These are phyloP conservation scores for Eublepharis macularius DNA, from an alignment of 2,113 vertebrate species.

Conservation along the genomic window DNA sequence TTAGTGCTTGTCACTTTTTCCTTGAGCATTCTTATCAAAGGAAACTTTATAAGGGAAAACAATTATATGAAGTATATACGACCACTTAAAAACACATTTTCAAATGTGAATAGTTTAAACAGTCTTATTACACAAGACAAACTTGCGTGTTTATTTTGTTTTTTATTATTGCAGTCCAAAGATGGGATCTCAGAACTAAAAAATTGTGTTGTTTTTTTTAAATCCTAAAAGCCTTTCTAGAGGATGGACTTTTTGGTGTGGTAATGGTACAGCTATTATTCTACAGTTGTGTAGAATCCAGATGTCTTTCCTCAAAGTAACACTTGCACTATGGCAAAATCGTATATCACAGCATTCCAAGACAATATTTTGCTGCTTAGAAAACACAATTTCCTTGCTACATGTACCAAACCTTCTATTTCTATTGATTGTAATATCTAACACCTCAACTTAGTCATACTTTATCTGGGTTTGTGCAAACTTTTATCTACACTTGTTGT, in stretches of 20 bases:
- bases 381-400: background rate
- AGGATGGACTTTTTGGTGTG: background rate
- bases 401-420: background rate
- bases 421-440: too few species aligned
- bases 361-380: background rate
- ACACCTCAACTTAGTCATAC: too few species aligned
- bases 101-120: background rate
- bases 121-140: background rate
- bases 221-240: background rate
- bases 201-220: too few species aligned
- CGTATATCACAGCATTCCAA: background rate
- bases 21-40: background rate
- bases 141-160: too few species aligned
- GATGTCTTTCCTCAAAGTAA: conserved; percentile 12
- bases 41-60: background rate
- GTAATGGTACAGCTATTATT: background rate
- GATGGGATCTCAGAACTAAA: background rate
- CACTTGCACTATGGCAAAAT: background rate
- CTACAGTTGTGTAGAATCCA: background rate
- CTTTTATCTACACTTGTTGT: too few species aligned
- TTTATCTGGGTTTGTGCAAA: too few species aligned
- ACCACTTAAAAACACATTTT: background rate
- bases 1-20: background rate
- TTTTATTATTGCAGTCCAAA: background rate
- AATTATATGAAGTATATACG: background rate